A percentile compares a stretch with the other conserved stretches of the same genome.
phyloP scores from a whole-genome alignment of 2,888 invertebrate species.

The Cheilosia soror region DNA sequence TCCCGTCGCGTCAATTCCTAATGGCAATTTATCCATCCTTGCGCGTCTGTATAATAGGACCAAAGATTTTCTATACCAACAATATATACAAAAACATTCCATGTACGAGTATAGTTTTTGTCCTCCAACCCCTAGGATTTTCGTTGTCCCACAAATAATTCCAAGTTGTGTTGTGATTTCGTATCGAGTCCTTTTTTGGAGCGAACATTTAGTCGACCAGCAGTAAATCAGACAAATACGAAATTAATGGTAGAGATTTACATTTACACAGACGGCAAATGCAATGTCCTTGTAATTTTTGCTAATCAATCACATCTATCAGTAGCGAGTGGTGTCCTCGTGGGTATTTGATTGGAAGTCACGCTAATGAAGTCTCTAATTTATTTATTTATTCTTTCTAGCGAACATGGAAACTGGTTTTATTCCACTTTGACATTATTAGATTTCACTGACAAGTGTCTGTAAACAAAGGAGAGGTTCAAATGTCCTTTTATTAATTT shows the following conservation, averaged over 20 bases:
- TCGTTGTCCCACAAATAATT: constrained; percentile 34
- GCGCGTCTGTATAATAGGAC: constrained; percentile 33
- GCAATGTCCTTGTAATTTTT: constrained; percentile 19
- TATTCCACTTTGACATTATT: constrained; percentile 4
- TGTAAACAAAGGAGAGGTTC: background rate
- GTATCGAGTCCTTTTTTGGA: no score
- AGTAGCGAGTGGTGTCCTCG: background rate
- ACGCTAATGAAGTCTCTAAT: constrained; percentile 26
- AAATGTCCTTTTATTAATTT: constrained; percentile 4
- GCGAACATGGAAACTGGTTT: background rate
- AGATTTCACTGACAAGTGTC: background rate
- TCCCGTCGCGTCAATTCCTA: constrained; percentile 47
- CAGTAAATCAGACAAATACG: constrained; percentile 39
- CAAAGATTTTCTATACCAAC: constrained; percentile 16
- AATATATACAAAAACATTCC: background rate
- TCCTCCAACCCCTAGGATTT: background rate
- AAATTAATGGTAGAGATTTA: constrained; percentile 36
- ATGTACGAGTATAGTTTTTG: constrained; percentile 12
- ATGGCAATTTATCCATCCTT: constrained; percentile 41
- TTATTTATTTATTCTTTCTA: background rate
- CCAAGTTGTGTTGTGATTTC: constrained; percentile 25
- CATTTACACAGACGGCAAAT: constrained; percentile 22
- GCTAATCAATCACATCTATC: constrained; percentile 37
- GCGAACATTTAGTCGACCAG: background rate
- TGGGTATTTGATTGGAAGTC: constrained; percentile 20